Conservation (phyloP, 2,113 vertebrate species). For the Scytalopus superciliaris region DNA sequence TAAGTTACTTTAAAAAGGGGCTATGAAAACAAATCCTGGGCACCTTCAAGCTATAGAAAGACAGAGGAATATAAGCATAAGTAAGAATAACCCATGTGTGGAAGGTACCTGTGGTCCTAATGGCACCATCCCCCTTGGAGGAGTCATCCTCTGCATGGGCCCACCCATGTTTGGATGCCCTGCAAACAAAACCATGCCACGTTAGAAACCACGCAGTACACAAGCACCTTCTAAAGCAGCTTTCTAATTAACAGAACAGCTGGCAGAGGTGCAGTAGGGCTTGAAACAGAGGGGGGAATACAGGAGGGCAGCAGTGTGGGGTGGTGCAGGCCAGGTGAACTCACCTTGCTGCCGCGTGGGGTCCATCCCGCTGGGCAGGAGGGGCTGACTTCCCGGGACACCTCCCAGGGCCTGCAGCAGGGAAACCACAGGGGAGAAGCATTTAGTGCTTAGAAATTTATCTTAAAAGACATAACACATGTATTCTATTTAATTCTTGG, state of each 20-base stretch:
- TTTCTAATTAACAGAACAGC: not conserved
- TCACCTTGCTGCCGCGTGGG: conserved; percentile 95
- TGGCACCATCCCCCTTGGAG: conserved; percentile 96
- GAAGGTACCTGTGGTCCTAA: conserved; percentile 91
- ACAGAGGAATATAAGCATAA: not conserved
- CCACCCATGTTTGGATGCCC: conserved; percentile 97
- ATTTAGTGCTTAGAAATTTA: not conserved
- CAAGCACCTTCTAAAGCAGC: not conserved
- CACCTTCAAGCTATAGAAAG: not conserved
- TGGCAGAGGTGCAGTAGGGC: too few relatives aligned
- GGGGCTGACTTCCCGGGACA: conserved; percentile 92
- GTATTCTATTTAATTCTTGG: not conserved
- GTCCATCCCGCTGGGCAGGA: conserved; percentile 96
- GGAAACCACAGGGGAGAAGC: not conserved
- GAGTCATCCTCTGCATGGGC: conserved; percentile 98
- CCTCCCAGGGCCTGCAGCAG: conserved; percentile 86
- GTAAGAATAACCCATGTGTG: not conserved
- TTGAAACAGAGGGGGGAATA: not conserved
- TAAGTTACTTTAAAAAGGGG: not conserved
- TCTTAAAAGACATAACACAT: not conserved
- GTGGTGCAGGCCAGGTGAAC: not conserved
- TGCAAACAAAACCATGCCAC: conserved; percentile 49
- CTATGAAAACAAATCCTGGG: not conserved
- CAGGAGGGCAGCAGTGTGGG: not conserved
- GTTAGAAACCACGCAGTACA: too few relatives aligned